Conservation (phyloP, 2,113 vertebrate genomes). For the Alligator mississippiensis region DNA sequence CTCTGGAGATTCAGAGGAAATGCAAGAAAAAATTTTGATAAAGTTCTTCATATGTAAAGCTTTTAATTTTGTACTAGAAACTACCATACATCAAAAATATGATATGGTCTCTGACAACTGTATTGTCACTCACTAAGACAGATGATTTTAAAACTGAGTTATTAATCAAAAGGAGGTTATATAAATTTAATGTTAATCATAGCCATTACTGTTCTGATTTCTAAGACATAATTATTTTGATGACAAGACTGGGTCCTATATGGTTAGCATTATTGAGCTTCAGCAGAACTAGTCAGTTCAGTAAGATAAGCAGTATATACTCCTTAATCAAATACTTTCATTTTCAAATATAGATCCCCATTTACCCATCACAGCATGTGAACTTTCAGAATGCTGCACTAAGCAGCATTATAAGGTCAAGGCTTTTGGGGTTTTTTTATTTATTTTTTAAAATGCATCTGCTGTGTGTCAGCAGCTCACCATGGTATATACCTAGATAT, state of each 20-base stretch:
- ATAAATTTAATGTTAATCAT: neutral
- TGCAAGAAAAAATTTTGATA: neutral
- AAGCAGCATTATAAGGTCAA: neutral
- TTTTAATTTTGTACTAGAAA: neutral
- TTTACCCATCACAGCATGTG: neutral
- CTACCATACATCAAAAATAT: neutral
- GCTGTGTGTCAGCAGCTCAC: neutral
- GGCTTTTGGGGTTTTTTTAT: neutral
- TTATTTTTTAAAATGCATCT: neutral
- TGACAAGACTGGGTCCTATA: neutral
- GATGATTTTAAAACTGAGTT: neutral
- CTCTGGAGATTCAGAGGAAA: neutral
- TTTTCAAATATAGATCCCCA: conserved; percentile 8
- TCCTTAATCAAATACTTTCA: neutral
- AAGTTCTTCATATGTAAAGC: too few species aligned
- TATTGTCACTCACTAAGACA: neutral
- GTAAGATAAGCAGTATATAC: neutral
- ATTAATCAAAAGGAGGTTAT: neutral
- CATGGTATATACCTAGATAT: neutral
- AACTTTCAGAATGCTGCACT: conserved; percentile 9
- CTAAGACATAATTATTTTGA: neutral
- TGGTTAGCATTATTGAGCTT: neutral
- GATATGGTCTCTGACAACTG: neutral
- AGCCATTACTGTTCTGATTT: neutral
- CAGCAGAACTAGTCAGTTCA: neutral